Percentiles rank a stretch among this genome's conserved stretches.
phyloP scores from a whole-genome alignment of 2,113 vertebrate genomes.

The Salvelinus sp. region DNA sequence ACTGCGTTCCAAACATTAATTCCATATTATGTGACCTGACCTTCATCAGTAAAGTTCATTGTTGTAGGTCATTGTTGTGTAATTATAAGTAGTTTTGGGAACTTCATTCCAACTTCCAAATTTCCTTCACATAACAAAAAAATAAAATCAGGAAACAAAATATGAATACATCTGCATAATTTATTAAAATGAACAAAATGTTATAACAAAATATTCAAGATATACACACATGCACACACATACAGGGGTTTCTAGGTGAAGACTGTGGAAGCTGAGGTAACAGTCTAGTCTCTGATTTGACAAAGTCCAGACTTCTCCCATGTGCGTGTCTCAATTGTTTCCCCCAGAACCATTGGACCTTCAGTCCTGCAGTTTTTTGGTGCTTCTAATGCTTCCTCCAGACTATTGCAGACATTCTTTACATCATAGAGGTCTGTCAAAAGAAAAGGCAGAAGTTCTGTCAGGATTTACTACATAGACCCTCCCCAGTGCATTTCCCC shows the following conservation, averaged over 20 bases:
- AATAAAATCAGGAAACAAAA: slow-evolving; percentile 46
- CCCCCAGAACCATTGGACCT: neutral
- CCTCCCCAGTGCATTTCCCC: neutral
- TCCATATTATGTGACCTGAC: slow-evolving; percentile 24
- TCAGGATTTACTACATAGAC: slow-evolving; percentile 8
- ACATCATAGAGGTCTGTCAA: slow-evolving; percentile 4
- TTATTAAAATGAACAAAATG: too few relatives aligned
- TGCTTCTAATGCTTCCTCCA: slow-evolving; percentile 14
- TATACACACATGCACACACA: neutral
- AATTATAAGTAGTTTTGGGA: slow-evolving; percentile 24
- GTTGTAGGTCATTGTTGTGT: slow-evolving; percentile 33
- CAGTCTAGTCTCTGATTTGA: neutral
- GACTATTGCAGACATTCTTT: neutral
- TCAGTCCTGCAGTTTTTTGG: slow-evolving; percentile 8
- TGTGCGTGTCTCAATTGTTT: neutral
- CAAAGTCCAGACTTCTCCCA: neutral
- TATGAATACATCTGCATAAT: slow-evolving; percentile 11
- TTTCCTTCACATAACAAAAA: slow-evolving; percentile 55
- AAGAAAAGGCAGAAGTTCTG: slow-evolving; percentile 3
- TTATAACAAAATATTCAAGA: neutral
- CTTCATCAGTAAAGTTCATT: slow-evolving; percentile 43
- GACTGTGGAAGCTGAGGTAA: neutral
- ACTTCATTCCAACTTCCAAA: slow-evolving; percentile 30
- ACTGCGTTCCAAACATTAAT: too few relatives aligned
- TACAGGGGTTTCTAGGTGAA: neutral